Conservation (phyloP, 2,113 vertebrate species). For the Galemys pyrenaicus region DNA sequence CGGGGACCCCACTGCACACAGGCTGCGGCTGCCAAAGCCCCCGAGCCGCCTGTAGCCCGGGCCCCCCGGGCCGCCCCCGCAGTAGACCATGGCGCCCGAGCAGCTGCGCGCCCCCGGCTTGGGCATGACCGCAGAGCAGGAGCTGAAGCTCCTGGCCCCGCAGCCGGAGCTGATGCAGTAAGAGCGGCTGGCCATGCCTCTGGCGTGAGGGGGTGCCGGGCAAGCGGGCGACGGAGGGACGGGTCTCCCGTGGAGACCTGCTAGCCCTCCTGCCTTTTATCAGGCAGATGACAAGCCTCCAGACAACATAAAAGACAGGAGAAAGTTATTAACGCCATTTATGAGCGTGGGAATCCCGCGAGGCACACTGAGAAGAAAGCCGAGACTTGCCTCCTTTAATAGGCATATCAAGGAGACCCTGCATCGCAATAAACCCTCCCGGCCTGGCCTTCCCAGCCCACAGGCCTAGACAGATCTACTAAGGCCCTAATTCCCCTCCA, state of each 20-base stretch:
- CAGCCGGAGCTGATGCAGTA: background rate
- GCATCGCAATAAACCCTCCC: background rate
- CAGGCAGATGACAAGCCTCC: background rate
- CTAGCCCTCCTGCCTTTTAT: conserved; percentile 55
- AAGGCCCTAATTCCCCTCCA: background rate
- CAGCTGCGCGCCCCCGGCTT: background rate
- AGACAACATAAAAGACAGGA: conserved; percentile 58
- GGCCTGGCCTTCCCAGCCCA: background rate
- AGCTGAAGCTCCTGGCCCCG: conserved; percentile 29
- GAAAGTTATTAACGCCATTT: conserved; percentile 55
- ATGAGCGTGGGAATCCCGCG: conserved; percentile 51
- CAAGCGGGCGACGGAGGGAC: background rate
- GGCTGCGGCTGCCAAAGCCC: conserved; percentile 65
- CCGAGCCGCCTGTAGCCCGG: background rate
- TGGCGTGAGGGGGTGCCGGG: background rate
- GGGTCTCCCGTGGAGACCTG: background rate
- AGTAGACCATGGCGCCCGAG: background rate
- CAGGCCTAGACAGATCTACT: background rate
- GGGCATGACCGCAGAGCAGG: conserved; percentile 34
- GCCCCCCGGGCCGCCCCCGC: background rate
- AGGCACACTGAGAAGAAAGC: background rate
- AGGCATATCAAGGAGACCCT: conserved; percentile 5
- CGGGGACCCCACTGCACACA: background rate
- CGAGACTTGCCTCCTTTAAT: conserved; percentile 69
- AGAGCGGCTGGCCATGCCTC: conserved; percentile 38